phyloP scores from a whole-genome alignment of 2,888 invertebrate species.

The Calliopum simillimum region DNA sequence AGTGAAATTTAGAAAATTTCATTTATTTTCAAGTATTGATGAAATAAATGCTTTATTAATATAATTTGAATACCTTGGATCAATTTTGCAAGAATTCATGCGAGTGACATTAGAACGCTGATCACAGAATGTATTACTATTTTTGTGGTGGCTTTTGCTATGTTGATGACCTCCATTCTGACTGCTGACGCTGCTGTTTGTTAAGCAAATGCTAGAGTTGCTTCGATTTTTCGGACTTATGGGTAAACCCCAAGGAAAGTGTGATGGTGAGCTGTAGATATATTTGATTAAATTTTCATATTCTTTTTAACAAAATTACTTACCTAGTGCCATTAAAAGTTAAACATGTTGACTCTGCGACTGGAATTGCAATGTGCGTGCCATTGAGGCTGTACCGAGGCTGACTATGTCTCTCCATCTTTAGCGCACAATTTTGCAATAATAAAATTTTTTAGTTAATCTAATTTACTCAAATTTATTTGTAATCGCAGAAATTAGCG shows the following conservation, averaged over 20 bases:
- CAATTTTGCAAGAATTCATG: constrained; percentile 55
- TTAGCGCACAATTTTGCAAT: constrained; percentile 2
- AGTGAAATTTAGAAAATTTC: too few species aligned
- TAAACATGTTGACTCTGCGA: constrained; percentile 64
- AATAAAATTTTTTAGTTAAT: background rate
- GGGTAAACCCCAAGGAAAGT: constrained; percentile 51
- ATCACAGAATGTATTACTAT: constrained; percentile 30
- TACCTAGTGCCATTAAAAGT: constrained; percentile 51
- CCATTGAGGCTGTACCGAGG: constrained; percentile 58
- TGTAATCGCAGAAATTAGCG: too few species aligned
- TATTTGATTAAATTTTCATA: background rate
- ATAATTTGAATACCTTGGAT: constrained; percentile 56
- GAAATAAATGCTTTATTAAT: constrained; percentile 5
- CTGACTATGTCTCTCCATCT: constrained; percentile 45
- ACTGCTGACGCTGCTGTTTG: constrained; percentile 28
- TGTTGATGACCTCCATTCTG: background rate
- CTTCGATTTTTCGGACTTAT: constrained; percentile 49
- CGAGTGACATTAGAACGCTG: constrained; percentile 44
- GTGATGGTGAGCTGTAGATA: constrained; percentile 38
- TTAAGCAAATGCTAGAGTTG: constrained; percentile 45
- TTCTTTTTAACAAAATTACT: background rate
- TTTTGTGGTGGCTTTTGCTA: constrained; percentile 36
- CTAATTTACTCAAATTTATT: too few species aligned
- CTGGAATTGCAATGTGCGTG: constrained; percentile 55
- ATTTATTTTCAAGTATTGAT: background rate